phyloP scores from a whole-genome alignment of 2,113 vertebrate species.

The Ceuthmochares aereus region DNA sequence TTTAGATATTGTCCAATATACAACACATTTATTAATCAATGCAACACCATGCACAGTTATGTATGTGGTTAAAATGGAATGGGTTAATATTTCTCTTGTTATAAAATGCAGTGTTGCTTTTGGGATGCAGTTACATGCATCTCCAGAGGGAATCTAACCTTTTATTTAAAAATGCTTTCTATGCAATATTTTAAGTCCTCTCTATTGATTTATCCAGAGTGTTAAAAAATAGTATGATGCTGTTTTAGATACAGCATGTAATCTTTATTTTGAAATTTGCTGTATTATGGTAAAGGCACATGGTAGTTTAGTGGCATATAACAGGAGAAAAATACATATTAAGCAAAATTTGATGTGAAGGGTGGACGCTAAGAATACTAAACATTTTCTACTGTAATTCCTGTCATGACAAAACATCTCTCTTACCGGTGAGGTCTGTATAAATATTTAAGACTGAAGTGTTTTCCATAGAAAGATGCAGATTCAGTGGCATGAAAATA shows the following conservation, averaged over 20 bases:
- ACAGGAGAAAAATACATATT: neutral
- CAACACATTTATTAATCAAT: neutral
- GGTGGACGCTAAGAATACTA: slow-evolving; percentile 14
- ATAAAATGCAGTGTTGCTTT: neutral
- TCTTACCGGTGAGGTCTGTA: slow-evolving; percentile 24
- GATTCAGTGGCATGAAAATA: slow-evolving; percentile 51
- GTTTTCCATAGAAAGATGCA: slow-evolving; percentile 23
- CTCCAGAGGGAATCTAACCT: neutral
- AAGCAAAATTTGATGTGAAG: slow-evolving; percentile 35
- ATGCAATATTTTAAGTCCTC: neutral
- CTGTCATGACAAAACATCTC: slow-evolving; percentile 33
- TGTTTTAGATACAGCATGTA: neutral
- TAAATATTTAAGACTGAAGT: slow-evolving; percentile 48
- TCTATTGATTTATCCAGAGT: neutral
- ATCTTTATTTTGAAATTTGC: neutral
- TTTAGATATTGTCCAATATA: neutral
- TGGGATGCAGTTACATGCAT: neutral
- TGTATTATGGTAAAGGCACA: neutral
- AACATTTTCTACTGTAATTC: slow-evolving; percentile 27
- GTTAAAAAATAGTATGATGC: neutral
- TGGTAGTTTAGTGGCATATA: neutral
- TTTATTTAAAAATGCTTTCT: neutral
- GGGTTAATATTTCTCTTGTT: neutral
- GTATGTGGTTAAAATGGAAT: neutral
- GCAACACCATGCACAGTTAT: neutral